Percentiles rank a stretch among this genome's conserved stretches.
These are phyloP conservation scores for Ivindomyrus marchei DNA, from an alignment of 2,113 vertebrate species.

Conservation along the genomic window DNA sequence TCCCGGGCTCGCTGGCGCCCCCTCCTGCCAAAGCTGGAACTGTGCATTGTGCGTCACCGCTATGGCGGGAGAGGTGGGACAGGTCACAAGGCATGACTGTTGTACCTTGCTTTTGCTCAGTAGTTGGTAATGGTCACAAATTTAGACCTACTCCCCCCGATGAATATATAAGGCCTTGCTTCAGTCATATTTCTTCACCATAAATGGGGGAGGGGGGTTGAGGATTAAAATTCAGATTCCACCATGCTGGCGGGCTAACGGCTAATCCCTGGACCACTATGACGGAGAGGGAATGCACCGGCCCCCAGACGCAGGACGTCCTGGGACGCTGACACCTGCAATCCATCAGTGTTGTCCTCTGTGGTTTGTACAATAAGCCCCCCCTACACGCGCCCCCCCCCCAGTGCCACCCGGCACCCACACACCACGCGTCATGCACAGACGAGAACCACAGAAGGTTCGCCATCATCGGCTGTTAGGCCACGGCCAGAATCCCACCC, in stretches of 20 bases:
- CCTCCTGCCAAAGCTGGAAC: slow-evolving; percentile 64
- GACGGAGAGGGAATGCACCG: slow-evolving; percentile 2
- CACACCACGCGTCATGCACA: slow-evolving; percentile 35
- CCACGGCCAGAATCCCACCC: slow-evolving; percentile 23
- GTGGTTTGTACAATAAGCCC: slow-evolving; percentile 37
- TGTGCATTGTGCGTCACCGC: slow-evolving; percentile 60
- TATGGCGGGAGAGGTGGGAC: slow-evolving; percentile 31
- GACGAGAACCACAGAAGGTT: slow-evolving; percentile 8
- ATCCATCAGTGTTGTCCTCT: slow-evolving; percentile 27
- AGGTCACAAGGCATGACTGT: slow-evolving; percentile 46
- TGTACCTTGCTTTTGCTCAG: slow-evolving; percentile 44
- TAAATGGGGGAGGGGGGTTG: neutral
- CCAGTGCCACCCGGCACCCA: slow-evolving; percentile 29
- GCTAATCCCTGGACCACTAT: neutral
- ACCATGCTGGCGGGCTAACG: neutral
- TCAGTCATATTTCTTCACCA: slow-evolving; percentile 12
- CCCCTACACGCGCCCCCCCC: slow-evolving; percentile 36
- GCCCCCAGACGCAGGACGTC: slow-evolving; percentile 10
- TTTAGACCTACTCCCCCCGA: neutral
- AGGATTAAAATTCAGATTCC: slow-evolving; percentile 8
- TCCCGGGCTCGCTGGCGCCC: slow-evolving; percentile 49
- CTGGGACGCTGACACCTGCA: slow-evolving; percentile 35
- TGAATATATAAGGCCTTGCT: neutral
- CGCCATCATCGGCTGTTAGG: slow-evolving; percentile 48
- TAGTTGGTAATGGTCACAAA: neutral